phyloP scores from a whole-genome alignment of 2,888 invertebrate species.

The Acleris sparsana region DNA sequence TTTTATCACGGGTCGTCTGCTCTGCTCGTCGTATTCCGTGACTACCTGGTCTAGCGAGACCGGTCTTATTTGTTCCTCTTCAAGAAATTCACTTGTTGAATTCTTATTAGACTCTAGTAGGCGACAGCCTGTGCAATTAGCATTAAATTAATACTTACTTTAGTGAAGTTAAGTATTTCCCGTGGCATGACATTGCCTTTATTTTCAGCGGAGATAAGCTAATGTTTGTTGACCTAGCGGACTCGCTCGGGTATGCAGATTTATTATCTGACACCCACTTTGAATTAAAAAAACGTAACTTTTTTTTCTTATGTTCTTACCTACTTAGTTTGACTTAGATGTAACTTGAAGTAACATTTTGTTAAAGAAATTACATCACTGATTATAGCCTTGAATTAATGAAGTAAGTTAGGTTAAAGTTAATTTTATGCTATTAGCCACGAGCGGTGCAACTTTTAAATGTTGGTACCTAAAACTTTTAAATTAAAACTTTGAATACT shows the following conservation, averaged over 20 bases:
- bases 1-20: slow-evolving; percentile 1
- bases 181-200: slow-evolving; percentile 21
- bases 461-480: not conserved
- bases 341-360: slow-evolving; percentile 4
- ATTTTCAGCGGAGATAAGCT: slow-evolving; percentile 26
- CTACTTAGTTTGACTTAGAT: not conserved
- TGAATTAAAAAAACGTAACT: slow-evolving; percentile 6
- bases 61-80: slow-evolving; percentile 22
- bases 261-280: slow-evolving; percentile 16
- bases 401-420: slow-evolving; percentile 23
- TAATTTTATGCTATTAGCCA: not conserved
- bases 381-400: slow-evolving; percentile 17
- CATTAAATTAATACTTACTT: slow-evolving; percentile 8
- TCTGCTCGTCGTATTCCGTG: slow-evolving; percentile 11
- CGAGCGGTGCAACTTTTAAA: not conserved
- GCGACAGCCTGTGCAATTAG: slow-evolving; percentile 2
- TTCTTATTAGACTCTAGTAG: slow-evolving; percentile 49
- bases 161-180: slow-evolving; percentile 15
- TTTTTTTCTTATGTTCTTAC: not conserved
- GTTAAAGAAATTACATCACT: not conserved
- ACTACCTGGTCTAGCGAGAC: slow-evolving; percentile 3
- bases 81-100: slow-evolving; percentile 44
- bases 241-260: slow-evolving; percentile 17
- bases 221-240: slow-evolving; percentile 33
- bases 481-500: no score